Evolutionary conservation across 2,888 invertebrate species (phyloP).

Genomic region (Tinea trinotella): DNA sequence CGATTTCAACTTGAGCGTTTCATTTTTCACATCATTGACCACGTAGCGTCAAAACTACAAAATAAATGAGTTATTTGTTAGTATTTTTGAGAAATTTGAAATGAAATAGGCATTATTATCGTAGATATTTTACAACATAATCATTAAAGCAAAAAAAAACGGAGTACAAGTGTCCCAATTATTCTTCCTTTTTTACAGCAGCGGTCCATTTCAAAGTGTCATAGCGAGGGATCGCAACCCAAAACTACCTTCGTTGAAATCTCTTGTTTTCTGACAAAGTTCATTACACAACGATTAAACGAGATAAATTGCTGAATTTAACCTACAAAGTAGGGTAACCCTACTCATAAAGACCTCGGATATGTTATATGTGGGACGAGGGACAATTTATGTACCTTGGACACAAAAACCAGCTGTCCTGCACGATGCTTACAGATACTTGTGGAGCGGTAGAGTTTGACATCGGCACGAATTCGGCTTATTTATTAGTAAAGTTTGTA

Average conservation of each 20-base stretch:
- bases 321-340: slow-evolving; percentile 45
- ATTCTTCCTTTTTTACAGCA: slow-evolving; percentile 8
- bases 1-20: too few species aligned
- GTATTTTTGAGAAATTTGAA: too few species aligned
- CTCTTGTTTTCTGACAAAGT: slow-evolving; percentile 36
- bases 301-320: slow-evolving; percentile 55
- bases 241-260: slow-evolving; percentile 20
- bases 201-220: slow-evolving; percentile 8
- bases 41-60: too few species aligned
- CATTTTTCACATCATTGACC: too few species aligned
- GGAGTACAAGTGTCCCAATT: background rate
- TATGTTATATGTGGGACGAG: slow-evolving; percentile 48
- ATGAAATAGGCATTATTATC: too few species aligned
- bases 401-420: slow-evolving; percentile 51
- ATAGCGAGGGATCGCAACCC: slow-evolving; percentile 1
- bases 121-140: too few species aligned
- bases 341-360: slow-evolving; percentile 59
- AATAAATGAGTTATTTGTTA: too few species aligned
- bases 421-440: slow-evolving; percentile 51
- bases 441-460: slow-evolving; percentile 56
- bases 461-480: slow-evolving; percentile 61
- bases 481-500: slow-evolving; percentile 66
- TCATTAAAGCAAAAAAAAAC: too few species aligned
- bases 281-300: slow-evolving; percentile 57
- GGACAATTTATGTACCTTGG: slow-evolving; percentile 54